Base-by-base conservation (phyloP, 2,888 invertebrate species). In the Elgonia sp. region DNA sequence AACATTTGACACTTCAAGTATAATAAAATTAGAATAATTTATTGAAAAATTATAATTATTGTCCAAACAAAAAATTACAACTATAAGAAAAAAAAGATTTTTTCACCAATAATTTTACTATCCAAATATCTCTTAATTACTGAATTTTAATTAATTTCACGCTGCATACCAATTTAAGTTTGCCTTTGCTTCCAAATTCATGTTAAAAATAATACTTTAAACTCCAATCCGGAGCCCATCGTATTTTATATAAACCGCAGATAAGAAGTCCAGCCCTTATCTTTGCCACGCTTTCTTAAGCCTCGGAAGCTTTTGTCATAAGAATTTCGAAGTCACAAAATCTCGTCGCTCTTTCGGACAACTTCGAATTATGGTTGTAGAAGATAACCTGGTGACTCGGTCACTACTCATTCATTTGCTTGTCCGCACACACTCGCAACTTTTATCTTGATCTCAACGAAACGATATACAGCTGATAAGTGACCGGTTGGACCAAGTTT, bases 361-460 rank as follows among this genome's bases (percentile, higher is more conserved):
- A 83, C 42, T 77, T 77, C 42, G 53, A 84, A 72, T 79, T 72
- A 79, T 79, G 39, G 65, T 55, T 46, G 46, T 57, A 18, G 39
- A 60, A 76, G 76, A 87, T 87, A 80, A 84, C 76, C 80, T 80
- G 87, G 57, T 83, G 79, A 83, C 87, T 87, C 50, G 69, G 53
- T n/a, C 53, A 75, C 63, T 65, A 65, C 53, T 70, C 72, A 40
- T 70, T 76, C 80, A 63, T 80, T 79, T 46, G 65, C 65, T 72
- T 53, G 37, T 50, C 63, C 76, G 50, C 29, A 50, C 62, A n/a
- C n/a, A 50, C 53, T 65, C 84, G 46, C 77, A 72, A 69, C 62
- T 77, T 53, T 73, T 83, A 87, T 87, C 87, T 87, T 60, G 79
- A 87, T 87, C 73, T 79, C 65, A 40, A 40, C 69, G 69, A 63